Evolutionary conservation across 2,113 vertebrate genomes (phyloP).

Genomic region (Ia io): DNA sequence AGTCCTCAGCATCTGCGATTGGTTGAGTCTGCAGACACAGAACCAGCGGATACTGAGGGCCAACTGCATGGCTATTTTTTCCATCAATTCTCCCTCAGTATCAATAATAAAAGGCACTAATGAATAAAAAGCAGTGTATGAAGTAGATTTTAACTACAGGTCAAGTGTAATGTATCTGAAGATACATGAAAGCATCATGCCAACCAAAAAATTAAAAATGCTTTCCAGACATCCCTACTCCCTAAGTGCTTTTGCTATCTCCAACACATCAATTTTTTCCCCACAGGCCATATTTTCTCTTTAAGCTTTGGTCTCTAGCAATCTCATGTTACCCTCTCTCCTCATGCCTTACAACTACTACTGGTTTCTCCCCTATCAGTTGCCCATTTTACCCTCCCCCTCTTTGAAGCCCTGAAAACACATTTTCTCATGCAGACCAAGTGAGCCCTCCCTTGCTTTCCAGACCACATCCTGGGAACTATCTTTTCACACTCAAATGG

Average conservation of each 20-base stretch:
- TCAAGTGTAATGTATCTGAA: background rate
- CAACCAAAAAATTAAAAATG: background rate
- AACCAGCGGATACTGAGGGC: no score
- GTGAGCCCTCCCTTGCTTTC: background rate
- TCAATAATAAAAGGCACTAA: background rate
- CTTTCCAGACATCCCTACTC: background rate
- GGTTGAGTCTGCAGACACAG: background rate
- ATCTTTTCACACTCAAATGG: background rate
- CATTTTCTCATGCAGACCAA: background rate
- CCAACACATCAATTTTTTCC: no score
- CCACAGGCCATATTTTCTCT: background rate
- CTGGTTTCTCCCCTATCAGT: background rate
- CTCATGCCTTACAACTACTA: background rate
- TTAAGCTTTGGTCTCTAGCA: background rate
- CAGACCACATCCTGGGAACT: background rate
- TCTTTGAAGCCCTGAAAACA: background rate
- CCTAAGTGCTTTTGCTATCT: background rate
- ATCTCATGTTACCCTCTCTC: background rate
- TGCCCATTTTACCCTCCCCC: background rate
- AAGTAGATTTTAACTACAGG: background rate
- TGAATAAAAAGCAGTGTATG: background rate
- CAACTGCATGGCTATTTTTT: background rate
- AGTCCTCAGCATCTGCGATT: background rate
- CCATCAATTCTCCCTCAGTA: background rate
- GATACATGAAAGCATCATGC: background rate